A percentile compares a stretch with the other conserved stretches of the same genome.
These are phyloP conservation scores for Pterobdella sp. DNA, from an alignment of 2,888 invertebrate species.

Conservation along the genomic window DNA sequence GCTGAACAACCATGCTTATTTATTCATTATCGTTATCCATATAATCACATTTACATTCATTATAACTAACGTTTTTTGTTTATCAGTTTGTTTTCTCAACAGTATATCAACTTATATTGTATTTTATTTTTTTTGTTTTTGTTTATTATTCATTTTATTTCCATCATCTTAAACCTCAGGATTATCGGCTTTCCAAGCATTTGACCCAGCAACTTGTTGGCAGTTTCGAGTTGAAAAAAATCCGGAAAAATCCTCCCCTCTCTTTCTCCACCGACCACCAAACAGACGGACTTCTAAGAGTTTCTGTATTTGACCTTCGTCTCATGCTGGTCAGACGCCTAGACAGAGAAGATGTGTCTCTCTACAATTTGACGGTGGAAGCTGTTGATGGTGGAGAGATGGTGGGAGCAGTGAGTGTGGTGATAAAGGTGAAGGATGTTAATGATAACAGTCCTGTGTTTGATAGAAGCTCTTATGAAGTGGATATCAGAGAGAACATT, in stretches of 20 bases:
- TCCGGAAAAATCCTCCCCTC: constrained; percentile 13
- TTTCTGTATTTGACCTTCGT: constrained; percentile 24
- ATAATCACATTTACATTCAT: no score
- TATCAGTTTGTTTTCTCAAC: no score
- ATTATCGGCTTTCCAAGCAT: not conserved
- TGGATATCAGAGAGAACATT: constrained; percentile 31
- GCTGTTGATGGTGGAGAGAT: constrained; percentile 77
- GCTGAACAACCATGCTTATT: no score
- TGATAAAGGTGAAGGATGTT: constrained; percentile 34
- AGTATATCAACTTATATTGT: no score
- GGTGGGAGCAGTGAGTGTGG: constrained; percentile 28
- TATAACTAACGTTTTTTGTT: no score
- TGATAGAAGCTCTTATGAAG: constrained; percentile 30
- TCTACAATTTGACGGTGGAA: constrained; percentile 68
- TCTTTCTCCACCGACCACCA: constrained; percentile 25
- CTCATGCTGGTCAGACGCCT: constrained; percentile 26
- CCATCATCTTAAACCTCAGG: no score
- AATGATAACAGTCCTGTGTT: constrained; percentile 37
- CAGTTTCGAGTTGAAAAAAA: constrained; percentile 27
- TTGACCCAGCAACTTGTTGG: not conserved
- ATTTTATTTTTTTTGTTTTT: no score
- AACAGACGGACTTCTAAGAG: constrained; percentile 9
- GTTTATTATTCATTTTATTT: no score
- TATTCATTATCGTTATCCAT: no score
- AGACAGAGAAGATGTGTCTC: constrained; percentile 33